phyloP scores from a whole-genome alignment of 1,140 invertebrate species.

The Coenobita brevimanus region DNA sequence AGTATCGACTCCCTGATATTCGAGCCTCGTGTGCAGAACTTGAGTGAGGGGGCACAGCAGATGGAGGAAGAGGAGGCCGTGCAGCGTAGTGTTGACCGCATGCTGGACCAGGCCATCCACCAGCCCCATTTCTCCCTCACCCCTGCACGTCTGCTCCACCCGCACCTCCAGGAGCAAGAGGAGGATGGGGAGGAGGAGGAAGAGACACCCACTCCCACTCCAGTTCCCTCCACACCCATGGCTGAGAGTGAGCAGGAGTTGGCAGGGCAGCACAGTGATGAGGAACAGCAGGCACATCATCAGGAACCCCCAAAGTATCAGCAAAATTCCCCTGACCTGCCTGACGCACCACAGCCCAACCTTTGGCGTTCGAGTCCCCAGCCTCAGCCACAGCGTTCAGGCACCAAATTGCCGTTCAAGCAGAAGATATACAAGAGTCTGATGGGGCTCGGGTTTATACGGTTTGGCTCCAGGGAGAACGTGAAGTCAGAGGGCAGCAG shows the following conservation, averaged over 20 bases:
- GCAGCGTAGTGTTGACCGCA: slow-evolving; percentile 10
- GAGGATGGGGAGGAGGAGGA: slow-evolving; percentile 18
- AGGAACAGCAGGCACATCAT: slow-evolving; percentile 21
- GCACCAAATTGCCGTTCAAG: slow-evolving; percentile 41
- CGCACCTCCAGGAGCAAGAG: background rate
- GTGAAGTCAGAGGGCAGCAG: background rate
- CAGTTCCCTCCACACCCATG: slow-evolving; percentile 26
- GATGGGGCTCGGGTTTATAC: slow-evolving; percentile 49
- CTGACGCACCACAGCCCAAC: background rate
- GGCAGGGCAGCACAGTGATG: slow-evolving; percentile 11
- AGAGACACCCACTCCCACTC: slow-evolving; percentile 40
- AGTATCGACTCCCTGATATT: slow-evolving; percentile 73
- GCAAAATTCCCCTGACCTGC: background rate
- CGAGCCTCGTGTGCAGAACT: slow-evolving; percentile 71
- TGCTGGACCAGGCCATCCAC: slow-evolving; percentile 29
- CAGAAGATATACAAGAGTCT: slow-evolving; percentile 53
- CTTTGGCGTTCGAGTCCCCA: background rate
- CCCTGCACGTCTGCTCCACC: background rate
- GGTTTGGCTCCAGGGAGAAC: slow-evolving; percentile 33
- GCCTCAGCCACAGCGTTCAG: background rate
- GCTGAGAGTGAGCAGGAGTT: slow-evolving; percentile 45
- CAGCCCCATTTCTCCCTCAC: background rate
- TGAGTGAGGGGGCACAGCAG: slow-evolving; percentile 36
- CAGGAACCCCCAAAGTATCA: background rate
- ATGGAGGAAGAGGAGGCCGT: background rate